Conservation (phyloP, 2,797 vertebrate genomes). For the Petrocephalus schoutedeni region DNA sequence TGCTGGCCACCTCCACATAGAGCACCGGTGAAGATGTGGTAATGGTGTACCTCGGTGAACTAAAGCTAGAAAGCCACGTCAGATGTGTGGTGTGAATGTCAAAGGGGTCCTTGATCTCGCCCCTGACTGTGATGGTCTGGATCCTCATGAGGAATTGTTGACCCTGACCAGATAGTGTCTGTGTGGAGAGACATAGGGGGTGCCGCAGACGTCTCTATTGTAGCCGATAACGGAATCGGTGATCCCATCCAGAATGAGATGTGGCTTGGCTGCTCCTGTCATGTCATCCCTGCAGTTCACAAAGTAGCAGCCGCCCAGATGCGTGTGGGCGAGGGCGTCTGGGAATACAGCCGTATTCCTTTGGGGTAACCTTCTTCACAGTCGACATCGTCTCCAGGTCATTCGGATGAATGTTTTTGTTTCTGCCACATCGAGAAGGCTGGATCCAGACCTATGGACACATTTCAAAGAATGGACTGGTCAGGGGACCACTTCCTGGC, state of each 20-base stretch:
- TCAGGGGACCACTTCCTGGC: background rate
- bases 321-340: slow-evolving; percentile 41
- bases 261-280: slow-evolving; percentile 70
- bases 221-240: slow-evolving; percentile 79
- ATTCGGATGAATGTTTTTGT: slow-evolving; percentile 41
- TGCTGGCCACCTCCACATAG: slow-evolving; percentile 81
- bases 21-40: slow-evolving; percentile 91
- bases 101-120: slow-evolving; percentile 78
- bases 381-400: slow-evolving; percentile 81
- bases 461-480: background rate
- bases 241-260: slow-evolving; percentile 81
- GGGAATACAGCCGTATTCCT: slow-evolving; percentile 7
- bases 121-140: slow-evolving; percentile 65
- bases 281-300: slow-evolving; percentile 77
- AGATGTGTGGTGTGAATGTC: slow-evolving; percentile 92
- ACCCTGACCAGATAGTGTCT: slow-evolving; percentile 67
- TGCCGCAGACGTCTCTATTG: slow-evolving; percentile 79
- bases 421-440: slow-evolving; percentile 69
- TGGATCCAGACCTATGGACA: slow-evolving; percentile 78
- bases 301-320: slow-evolving; percentile 86
- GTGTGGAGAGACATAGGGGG: too few relatives aligned
- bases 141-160: slow-evolving; percentile 59
- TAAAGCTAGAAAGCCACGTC: slow-evolving; percentile 45
- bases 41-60: slow-evolving; percentile 49
- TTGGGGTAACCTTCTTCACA: slow-evolving; percentile 83